Evolutionary conservation across 1,140 invertebrate genomes (phyloP).

Genomic region (Ridgeia piscesae): DNA sequence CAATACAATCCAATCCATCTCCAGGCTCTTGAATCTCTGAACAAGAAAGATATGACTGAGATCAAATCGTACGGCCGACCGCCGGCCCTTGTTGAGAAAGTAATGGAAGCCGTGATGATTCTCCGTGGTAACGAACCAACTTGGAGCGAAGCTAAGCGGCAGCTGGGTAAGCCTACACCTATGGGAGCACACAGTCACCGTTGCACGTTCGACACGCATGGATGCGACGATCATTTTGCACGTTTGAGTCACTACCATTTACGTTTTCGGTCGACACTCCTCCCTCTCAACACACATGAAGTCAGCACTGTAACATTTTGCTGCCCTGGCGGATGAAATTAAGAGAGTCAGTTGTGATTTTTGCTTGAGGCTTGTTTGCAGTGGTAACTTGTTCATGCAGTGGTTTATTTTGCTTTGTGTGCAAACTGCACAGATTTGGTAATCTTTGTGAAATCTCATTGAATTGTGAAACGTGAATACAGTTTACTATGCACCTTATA

Average conservation of each 20-base stretch:
- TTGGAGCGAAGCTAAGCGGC: conserved; percentile 82
- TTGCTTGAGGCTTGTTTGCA: background rate
- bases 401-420: background rate
- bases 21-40: conserved; percentile 77
- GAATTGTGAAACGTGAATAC: no score
- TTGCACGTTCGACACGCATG: background rate
- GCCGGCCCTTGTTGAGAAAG: conserved; percentile 81
- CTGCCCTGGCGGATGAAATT: background rate
- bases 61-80: conserved; percentile 84
- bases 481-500: no score
- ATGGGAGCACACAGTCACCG: background rate
- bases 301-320: background rate
- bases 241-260: background rate
- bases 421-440: no score
- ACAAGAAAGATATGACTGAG: conserved; percentile 85
- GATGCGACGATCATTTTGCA: background rate
- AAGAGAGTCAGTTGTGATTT: background rate
- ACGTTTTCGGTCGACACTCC: background rate
- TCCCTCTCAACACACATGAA: no score
- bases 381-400: background rate
- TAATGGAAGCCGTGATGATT: conserved; percentile 86
- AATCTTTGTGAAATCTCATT: no score
- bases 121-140: conserved; percentile 74
- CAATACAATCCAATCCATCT: no score
- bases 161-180: conserved; percentile 64